Percentiles rank a stretch among this genome's conserved stretches.
Conservation (phyloP, 2,888 invertebrate species). For the Chouioia cunea region DNA sequence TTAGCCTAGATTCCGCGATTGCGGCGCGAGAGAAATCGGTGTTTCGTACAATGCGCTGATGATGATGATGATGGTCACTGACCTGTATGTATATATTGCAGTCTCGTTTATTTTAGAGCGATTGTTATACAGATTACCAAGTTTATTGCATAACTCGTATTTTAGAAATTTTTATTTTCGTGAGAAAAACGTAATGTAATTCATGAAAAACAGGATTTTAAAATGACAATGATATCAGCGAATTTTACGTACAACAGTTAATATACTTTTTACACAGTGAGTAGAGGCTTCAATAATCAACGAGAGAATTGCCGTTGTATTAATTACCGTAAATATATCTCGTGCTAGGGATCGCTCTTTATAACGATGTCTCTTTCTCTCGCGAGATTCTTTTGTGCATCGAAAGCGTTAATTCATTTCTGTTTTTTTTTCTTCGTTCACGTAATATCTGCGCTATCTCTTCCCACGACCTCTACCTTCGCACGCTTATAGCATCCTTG, state of each 20-base stretch:
- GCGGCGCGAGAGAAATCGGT: not conserved
- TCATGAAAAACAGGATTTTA: not conserved
- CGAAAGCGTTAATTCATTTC: conserved; percentile 18
- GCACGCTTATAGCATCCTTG: no score
- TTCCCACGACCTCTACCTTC: not conserved
- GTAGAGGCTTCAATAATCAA: not conserved
- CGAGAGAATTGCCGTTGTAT: not conserved
- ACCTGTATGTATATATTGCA: no score
- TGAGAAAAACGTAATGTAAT: no score
- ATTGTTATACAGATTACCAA: no score
- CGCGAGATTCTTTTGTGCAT: conserved; percentile 16
- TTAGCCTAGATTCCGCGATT: no score
- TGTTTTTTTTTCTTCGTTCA: not conserved
- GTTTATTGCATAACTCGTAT: no score
- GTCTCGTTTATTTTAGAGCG: no score
- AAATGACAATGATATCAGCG: not conserved
- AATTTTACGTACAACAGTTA: not conserved
- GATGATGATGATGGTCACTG: no score
- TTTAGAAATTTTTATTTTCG: no score
- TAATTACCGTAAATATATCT: conserved; percentile 9
- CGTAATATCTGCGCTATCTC: not conserved
- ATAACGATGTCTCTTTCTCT: not conserved
- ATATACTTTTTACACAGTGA: conserved; percentile 9
- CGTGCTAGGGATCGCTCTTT: not conserved
- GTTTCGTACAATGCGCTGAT: conserved; percentile 45